Conservation (phyloP, 2,888 invertebrate genomes). For the Dryobotodes eremita region DNA sequence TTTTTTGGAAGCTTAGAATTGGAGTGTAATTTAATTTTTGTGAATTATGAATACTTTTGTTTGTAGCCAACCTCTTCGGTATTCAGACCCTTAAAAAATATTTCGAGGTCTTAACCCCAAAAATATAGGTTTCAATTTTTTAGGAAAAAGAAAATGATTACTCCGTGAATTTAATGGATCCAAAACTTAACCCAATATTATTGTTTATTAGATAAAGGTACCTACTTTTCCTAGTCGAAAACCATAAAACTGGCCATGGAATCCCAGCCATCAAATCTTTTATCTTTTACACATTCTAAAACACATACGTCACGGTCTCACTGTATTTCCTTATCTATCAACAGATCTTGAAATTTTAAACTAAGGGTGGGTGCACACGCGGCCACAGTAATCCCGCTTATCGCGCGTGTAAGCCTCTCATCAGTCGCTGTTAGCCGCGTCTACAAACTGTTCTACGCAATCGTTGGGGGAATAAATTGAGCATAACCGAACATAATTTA, state of each 20-base stretch:
- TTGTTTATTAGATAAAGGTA: not conserved
- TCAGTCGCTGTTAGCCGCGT: conserved; percentile 74
- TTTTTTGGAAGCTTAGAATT: conserved; percentile 41
- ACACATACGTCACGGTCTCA: conserved; percentile 54
- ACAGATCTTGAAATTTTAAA: conserved; percentile 84
- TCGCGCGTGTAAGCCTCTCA: conserved; percentile 85
- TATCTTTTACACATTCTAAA: conserved; percentile 12
- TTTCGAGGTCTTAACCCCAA: not conserved
- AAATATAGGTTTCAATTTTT: not conserved
- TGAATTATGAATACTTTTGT: conserved; percentile 3
- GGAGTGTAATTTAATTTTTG: conserved; percentile 40
- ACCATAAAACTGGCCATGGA: not conserved
- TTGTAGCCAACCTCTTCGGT: not conserved
- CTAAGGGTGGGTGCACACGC: conserved; percentile 76
- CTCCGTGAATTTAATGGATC: not conserved
- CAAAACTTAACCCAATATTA: not conserved
- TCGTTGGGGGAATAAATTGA: conserved; percentile 65
- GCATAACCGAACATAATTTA: conserved; percentile 64
- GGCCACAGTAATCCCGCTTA: conserved; percentile 79
- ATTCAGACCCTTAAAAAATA: not conserved
- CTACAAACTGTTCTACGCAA: conserved; percentile 65
- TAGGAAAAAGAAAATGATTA: not conserved
- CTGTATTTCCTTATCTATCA: conserved; percentile 70
- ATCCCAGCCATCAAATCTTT: not conserved
- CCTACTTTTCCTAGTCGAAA: not conserved